phyloP scores from a whole-genome alignment of 2,888 invertebrate genomes.

The Siphlonurus alternatus region DNA sequence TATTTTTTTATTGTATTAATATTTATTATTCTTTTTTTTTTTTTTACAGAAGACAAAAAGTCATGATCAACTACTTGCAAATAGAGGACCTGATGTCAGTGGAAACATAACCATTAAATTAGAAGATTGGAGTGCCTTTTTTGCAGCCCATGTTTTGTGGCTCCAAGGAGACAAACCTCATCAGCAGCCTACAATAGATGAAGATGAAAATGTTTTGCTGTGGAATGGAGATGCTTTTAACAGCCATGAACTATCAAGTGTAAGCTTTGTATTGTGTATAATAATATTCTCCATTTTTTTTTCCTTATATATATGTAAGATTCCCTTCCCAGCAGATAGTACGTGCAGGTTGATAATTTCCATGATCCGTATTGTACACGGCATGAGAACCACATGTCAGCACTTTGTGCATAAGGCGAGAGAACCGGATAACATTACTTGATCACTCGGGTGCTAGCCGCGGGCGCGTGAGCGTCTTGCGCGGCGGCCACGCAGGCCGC shows the following conservation, averaged over 20 bases:
- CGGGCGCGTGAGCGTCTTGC: too few species aligned
- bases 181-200: conserved; percentile 48
- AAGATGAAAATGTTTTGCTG: conserved; percentile 44
- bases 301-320: too few species aligned
- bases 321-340: too few species aligned
- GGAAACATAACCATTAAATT: not conserved
- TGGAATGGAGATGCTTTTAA: conserved; percentile 85
- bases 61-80: not conserved
- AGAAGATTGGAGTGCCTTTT: conserved; percentile 20
- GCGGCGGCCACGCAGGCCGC: too few species aligned
- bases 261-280: not conserved
- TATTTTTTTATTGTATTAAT: too few species aligned
- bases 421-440: too few species aligned
- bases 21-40: not conserved
- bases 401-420: too few species aligned
- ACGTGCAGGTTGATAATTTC: too few species aligned
- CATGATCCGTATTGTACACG: too few species aligned
- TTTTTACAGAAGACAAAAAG: not conserved
- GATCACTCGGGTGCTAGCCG: too few species aligned
- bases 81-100: not conserved
- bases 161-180: conserved; percentile 52
- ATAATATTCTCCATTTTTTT: too few species aligned
- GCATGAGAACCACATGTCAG: too few species aligned
- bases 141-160: conserved; percentile 52
- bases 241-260: conserved; percentile 27